Percentiles rank a stretch among this genome's conserved stretches.
phyloP scores from a whole-genome alignment of 1,140 invertebrate genomes.

The Radopholus similis region DNA sequence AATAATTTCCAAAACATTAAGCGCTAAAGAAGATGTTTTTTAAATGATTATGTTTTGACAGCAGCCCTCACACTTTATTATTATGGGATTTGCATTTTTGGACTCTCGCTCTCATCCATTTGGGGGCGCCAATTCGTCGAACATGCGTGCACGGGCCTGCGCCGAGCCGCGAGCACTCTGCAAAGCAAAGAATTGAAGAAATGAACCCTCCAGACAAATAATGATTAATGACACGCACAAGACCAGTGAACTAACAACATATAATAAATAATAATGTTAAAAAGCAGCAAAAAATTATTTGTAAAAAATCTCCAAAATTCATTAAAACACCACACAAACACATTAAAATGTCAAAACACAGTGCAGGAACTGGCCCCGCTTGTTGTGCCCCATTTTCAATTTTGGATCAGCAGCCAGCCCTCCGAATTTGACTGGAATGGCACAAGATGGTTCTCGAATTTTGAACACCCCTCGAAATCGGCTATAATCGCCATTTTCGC shows the following conservation, averaged over 20 bases:
- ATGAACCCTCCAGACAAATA: background rate
- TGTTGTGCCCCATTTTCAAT: no score
- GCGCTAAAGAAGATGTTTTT: no score
- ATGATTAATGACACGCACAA: no score
- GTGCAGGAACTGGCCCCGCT: no score
- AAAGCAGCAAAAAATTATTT: background rate
- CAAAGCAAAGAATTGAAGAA: slow-evolving; percentile 4
- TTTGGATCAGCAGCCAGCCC: background rate
- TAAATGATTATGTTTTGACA: no score
- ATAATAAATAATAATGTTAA: background rate
- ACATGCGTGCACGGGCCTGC: slow-evolving; percentile 20
- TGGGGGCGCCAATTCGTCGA: slow-evolving; percentile 21
- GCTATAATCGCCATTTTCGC: no score
- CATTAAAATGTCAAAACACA: no score
- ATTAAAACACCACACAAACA: no score
- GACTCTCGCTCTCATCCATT: background rate
- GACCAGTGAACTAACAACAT: background rate
- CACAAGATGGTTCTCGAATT: background rate
- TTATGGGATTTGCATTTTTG: background rate
- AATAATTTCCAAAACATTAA: no score
- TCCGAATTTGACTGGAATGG: slow-evolving; percentile 16
- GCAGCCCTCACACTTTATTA: no score
- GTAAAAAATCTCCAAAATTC: no score
- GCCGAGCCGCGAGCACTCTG: slow-evolving; percentile 21
- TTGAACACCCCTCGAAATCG: no score